These are phyloP conservation scores for Polylopha cassiicola DNA, from an alignment of 2,888 invertebrate species.

Conservation along the genomic window DNA sequence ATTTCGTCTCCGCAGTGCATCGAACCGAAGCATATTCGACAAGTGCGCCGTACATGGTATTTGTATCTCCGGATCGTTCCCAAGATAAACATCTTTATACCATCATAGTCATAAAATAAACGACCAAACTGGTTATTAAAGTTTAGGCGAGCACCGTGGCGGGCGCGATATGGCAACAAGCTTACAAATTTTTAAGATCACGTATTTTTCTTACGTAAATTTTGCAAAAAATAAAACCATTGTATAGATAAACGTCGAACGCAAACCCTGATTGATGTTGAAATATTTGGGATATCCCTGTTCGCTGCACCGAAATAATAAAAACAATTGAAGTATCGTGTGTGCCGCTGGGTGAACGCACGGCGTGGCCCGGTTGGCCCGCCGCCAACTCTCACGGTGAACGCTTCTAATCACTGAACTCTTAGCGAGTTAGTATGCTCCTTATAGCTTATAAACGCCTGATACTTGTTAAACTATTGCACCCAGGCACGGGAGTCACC, in stretches of 20 bases:
- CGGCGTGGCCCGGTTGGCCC: constrained; percentile 69
- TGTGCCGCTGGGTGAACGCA: constrained; percentile 65
- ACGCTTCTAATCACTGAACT: constrained; percentile 67
- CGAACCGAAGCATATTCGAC: constrained; percentile 37
- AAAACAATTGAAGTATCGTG: constrained; percentile 55
- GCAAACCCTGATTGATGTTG: constrained; percentile 27
- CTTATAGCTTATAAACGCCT: constrained; percentile 66
- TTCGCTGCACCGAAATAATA: constrained; percentile 43
- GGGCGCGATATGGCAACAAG: constrained; percentile 3
- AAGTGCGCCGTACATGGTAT: constrained; percentile 29
- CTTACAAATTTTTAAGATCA: constrained; percentile 1
- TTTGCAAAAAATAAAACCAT: background rate
- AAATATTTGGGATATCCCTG: constrained; percentile 46
- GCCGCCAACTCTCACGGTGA: constrained; percentile 69
- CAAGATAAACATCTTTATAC: constrained; percentile 37
- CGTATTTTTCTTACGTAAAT: constrained; percentile 10
- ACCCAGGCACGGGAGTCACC: constrained; percentile 35
- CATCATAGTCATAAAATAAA: constrained; percentile 38
- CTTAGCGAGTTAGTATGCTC: constrained; percentile 61
- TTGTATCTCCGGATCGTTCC: constrained; percentile 29
- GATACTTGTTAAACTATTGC: constrained; percentile 51
- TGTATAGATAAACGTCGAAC: constrained; percentile 8
- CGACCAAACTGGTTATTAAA: constrained; percentile 25
- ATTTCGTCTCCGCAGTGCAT: constrained; percentile 41
- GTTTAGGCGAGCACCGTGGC: constrained; percentile 4